Percentiles rank a stretch among this genome's conserved stretches.
Conservation (phyloP, 2,888 invertebrate species). For the Drosophila neonasuta region DNA sequence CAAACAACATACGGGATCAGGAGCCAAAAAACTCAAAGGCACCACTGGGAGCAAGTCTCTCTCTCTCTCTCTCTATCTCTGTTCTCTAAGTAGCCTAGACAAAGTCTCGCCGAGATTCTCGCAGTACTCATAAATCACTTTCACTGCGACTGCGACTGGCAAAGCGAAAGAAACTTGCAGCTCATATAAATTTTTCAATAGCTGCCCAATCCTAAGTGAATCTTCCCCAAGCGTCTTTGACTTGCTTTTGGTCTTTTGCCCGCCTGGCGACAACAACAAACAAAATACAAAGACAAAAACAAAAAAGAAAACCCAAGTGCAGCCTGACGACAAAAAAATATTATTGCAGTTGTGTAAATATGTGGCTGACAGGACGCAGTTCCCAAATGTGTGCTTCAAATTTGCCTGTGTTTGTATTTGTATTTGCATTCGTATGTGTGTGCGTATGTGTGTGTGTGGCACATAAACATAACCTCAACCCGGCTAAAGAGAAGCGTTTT, state of each 20-base stretch:
- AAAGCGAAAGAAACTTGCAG: constrained; percentile 27
- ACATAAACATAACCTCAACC: constrained; percentile 65
- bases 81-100: constrained; percentile 55
- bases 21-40: constrained; percentile 60
- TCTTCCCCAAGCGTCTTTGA: constrained; percentile 26
- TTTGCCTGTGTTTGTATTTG: constrained; percentile 34
- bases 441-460: constrained; percentile 44
- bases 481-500: constrained; percentile 45
- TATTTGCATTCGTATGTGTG: constrained; percentile 2
- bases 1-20: constrained; percentile 67
- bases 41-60: constrained; percentile 49
- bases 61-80: not conserved
- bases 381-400: constrained; percentile 61
- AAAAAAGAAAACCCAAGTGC: constrained; percentile 26
- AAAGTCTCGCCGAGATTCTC: constrained; percentile 67
- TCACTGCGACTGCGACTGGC: constrained; percentile 49
- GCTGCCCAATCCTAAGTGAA: constrained; percentile 32
- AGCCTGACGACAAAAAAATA: constrained; percentile 59
- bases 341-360: constrained; percentile 74
- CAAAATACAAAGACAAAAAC: constrained; percentile 10
- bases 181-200: constrained; percentile 57
- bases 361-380: constrained; percentile 47
- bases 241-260: constrained; percentile 32
- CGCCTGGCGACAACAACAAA: constrained; percentile 10
- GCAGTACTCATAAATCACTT: constrained; percentile 77